Conservation (phyloP, 2,113 vertebrate species). For the Chauna torquata region DNA sequence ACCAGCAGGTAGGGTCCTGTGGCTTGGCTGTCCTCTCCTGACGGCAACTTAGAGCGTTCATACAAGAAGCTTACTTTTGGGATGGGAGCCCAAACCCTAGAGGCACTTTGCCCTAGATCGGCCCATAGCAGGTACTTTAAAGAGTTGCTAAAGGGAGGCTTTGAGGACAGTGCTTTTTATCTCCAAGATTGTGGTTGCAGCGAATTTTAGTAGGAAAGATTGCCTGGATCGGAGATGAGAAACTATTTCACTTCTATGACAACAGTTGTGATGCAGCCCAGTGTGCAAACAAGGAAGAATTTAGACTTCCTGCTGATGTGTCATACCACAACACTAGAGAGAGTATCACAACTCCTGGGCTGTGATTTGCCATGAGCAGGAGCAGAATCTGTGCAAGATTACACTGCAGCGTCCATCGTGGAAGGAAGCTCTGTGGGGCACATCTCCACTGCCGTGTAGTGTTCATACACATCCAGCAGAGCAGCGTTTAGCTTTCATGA, state of each 20-base stretch:
- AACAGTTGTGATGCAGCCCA: background rate
- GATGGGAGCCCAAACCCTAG: background rate
- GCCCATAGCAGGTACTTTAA: background rate
- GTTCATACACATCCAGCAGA: background rate
- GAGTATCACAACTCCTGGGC: background rate
- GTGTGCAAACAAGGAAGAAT: background rate
- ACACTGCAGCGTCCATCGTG: background rate
- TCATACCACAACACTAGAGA: background rate
- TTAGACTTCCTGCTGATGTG: background rate
- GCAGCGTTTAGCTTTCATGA: background rate
- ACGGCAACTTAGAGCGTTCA: background rate
- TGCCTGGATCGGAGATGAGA: background rate
- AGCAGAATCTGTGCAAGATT: background rate
- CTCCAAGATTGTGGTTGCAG: background rate
- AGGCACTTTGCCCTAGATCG: background rate
- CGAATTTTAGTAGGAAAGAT: background rate
- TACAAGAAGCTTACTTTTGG: background rate
- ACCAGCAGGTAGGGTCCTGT: constrained; percentile 88
- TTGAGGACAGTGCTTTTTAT: background rate
- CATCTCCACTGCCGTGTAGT: background rate
- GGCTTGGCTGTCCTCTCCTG: background rate
- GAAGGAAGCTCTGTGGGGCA: background rate
- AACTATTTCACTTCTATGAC: background rate
- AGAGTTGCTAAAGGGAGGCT: background rate
- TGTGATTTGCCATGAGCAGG: background rate